A percentile compares a stretch with the other conserved stretches of the same genome.
Evolutionary conservation across 2,797 vertebrate genomes (phyloP).

Genomic region (Tachyglossus aculeatus): DNA sequence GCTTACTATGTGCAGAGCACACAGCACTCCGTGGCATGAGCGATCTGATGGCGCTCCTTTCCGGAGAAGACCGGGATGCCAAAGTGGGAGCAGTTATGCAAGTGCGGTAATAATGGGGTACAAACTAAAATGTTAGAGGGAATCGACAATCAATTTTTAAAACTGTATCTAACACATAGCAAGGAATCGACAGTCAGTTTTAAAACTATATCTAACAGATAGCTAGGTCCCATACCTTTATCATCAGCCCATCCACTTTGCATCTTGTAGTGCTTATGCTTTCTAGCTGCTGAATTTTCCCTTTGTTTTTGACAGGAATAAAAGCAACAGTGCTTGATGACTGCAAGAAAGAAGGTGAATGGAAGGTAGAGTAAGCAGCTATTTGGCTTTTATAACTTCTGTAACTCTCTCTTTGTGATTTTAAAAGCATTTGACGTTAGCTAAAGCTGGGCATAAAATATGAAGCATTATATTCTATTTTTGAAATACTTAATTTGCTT

Average conservation of each 20-base stretch:
- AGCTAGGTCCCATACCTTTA: not conserved
- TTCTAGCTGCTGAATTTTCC: slow-evolving; percentile 27
- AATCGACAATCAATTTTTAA: not conserved
- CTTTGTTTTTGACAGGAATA: slow-evolving; percentile 77
- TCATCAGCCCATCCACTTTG: not conserved
- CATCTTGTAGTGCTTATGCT: not conserved
- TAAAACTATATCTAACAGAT: not conserved
- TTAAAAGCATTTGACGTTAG: slow-evolving; percentile 26
- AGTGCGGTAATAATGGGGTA: no score
- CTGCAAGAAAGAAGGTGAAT: slow-evolving; percentile 88
- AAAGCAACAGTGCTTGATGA: slow-evolving; percentile 87
- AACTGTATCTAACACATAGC: not conserved
- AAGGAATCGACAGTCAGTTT: not conserved
- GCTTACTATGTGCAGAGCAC: no score
- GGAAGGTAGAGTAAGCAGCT: slow-evolving; percentile 85
- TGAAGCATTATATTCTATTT: not conserved
- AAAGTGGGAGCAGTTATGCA: no score
- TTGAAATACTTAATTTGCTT: no score
- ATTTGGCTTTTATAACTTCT: not conserved
- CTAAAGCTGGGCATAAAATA: not conserved
- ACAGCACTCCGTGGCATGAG: no score
- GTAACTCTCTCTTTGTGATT: slow-evolving; percentile 9
- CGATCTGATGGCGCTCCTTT: no score
- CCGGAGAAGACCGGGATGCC: no score
- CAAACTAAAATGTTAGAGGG: no score